phyloP scores from a whole-genome alignment of 2,888 invertebrate species.

The Tanytarsus gracilentus region DNA sequence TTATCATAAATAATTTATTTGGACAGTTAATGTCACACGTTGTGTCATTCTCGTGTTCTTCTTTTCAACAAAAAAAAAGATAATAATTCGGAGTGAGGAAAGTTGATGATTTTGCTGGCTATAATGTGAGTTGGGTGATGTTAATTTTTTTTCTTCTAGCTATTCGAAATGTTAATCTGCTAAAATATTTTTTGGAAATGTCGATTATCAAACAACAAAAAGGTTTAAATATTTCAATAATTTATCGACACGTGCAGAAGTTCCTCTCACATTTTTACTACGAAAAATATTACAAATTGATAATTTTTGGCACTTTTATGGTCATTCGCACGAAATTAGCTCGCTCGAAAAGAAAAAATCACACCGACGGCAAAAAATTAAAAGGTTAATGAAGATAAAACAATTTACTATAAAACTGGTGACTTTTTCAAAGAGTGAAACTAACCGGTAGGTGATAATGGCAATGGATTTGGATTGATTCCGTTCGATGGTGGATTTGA shows the following conservation, averaged over 20 bases:
- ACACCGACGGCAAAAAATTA: conserved; percentile 14
- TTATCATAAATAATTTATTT: conserved; percentile 29
- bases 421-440: conserved; percentile 37
- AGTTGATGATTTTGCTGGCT: no score
- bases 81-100: no score
- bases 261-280: no score
- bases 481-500: conserved; percentile 34
- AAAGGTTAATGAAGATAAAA: conserved; percentile 6
- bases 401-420: conserved; percentile 34
- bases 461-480: conserved; percentile 44
- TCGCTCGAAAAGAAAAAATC: neutral
- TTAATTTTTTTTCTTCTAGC: no score
- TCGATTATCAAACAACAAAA: no score
- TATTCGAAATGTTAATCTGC: no score
- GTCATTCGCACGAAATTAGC: neutral
- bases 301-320: no score
- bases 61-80: neutral
- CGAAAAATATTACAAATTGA: no score
- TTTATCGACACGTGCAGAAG: no score
- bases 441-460: conserved; percentile 52
- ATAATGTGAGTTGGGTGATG: no score
- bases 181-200: no score
- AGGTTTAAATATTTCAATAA: no score
- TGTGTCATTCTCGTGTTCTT: neutral
- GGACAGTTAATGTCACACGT: conserved; percentile 23